Evolutionary conservation across 2,113 vertebrate species (phyloP).

Genomic region (Eleginops maclovinus): DNA sequence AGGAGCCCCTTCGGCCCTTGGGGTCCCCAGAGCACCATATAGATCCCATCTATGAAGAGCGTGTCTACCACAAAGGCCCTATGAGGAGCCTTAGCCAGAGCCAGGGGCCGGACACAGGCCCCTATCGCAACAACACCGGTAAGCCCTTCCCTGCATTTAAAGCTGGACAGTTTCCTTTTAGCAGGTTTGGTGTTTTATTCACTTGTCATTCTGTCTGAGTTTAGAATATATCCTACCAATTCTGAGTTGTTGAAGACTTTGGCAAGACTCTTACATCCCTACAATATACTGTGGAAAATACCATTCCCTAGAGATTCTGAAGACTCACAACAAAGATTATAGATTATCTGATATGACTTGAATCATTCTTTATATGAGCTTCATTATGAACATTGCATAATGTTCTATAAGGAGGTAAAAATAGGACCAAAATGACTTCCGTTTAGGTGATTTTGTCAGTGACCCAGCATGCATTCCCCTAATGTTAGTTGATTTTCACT

Average conservation of each 20-base stretch:
- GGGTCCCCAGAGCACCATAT: conserved; percentile 98
- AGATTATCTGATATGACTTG: too few relatives aligned
- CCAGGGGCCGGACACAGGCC: conserved; percentile 91
- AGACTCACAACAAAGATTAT: too few relatives aligned
- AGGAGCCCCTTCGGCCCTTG: conserved; percentile 92
- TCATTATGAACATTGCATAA: background rate
- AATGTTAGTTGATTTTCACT: background rate
- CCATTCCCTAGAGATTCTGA: too few relatives aligned
- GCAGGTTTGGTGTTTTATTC: background rate
- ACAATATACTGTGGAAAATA: too few relatives aligned
- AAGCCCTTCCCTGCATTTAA: conserved; percentile 59
- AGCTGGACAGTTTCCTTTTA: too few relatives aligned
- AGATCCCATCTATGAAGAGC: conserved; percentile 98
- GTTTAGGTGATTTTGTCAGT: background rate
- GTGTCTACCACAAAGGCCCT: conserved; percentile 96
- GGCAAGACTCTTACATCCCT: too few relatives aligned
- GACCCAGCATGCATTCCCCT: background rate
- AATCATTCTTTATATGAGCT: too few relatives aligned
- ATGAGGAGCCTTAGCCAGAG: conserved; percentile 98
- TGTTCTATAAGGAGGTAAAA: background rate
- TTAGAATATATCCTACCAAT: background rate
- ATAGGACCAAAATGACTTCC: background rate
- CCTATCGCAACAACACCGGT: conserved; percentile 97
- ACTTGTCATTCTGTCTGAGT: background rate
- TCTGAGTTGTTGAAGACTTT: background rate